Percentiles rank a stretch among this genome's conserved stretches.
Conservation (phyloP, 2,113 vertebrate genomes). For the Prochilodus magdalenae region DNA sequence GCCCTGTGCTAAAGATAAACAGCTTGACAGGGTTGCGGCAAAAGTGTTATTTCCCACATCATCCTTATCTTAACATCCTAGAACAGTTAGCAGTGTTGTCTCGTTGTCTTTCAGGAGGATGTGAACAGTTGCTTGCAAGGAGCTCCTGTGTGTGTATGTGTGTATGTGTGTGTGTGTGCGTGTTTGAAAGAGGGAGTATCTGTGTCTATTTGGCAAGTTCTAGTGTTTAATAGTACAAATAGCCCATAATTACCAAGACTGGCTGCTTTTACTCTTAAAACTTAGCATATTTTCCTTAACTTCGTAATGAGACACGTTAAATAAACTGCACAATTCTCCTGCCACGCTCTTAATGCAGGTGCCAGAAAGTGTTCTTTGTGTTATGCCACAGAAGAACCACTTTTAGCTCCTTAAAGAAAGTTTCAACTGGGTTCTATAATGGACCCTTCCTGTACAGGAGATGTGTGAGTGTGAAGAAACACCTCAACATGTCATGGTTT, state of each 20-base stretch:
- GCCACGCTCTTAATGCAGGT: not conserved
- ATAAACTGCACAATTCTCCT: not conserved
- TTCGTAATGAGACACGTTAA: not conserved
- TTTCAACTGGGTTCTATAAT: no score
- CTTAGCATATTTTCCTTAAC: constrained; percentile 11
- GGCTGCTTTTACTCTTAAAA: not conserved
- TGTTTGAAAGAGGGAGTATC: not conserved
- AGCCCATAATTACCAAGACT: constrained; percentile 8
- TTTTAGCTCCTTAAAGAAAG: no score
- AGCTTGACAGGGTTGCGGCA: not conserved
- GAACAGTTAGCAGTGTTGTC: constrained; percentile 13
- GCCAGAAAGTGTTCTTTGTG: no score
- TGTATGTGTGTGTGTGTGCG: not conserved
- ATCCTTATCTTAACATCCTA: constrained; percentile 9
- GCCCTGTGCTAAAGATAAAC: not conserved
- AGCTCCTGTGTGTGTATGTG: not conserved
- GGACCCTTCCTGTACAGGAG: no score
- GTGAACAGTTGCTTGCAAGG: not conserved
- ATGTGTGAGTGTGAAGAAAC: no score
- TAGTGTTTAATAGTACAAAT: constrained; percentile 17
- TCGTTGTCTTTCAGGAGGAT: not conserved
- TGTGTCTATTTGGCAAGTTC: not conserved
- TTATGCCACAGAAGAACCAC: no score
- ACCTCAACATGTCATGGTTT: no score
- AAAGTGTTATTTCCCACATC: not conserved